These are phyloP conservation scores for Lysandra coridon DNA, from an alignment of 2,888 invertebrate species.

Conservation along the genomic window DNA sequence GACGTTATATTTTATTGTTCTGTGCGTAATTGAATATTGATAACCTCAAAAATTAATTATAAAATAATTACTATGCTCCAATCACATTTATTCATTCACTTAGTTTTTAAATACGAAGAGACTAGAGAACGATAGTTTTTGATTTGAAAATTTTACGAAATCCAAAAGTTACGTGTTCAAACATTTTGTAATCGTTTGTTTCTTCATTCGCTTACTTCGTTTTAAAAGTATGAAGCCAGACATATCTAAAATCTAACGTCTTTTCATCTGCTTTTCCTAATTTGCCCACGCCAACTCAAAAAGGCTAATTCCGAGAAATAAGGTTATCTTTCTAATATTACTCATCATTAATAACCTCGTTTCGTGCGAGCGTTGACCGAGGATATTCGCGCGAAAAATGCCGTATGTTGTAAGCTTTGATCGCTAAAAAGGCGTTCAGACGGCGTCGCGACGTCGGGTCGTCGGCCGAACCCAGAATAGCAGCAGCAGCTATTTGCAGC, in stretches of 20 bases:
- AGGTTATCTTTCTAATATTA: neutral
- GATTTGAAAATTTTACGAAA: neutral
- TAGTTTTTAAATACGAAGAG: neutral
- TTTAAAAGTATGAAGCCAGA: neutral
- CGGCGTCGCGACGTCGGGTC: slow-evolving; percentile 80
- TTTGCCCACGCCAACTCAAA: neutral
- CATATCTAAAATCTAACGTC: neutral
- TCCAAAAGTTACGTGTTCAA: neutral
- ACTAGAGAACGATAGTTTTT: neutral
- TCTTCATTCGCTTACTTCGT: too few species aligned
- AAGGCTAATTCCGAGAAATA: neutral
- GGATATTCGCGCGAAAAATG: slow-evolving; percentile 73
- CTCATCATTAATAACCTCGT: neutral
- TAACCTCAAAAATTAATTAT: slow-evolving; percentile 41
- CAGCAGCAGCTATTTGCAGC: slow-evolving; percentile 74
- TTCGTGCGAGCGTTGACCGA: slow-evolving; percentile 59
- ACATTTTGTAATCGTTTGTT: too few species aligned
- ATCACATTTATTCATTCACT: neutral
- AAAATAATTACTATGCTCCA: slow-evolving; percentile 41
- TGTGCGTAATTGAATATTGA: slow-evolving; percentile 38
- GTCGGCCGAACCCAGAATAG: slow-evolving; percentile 79
- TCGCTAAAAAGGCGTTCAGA: slow-evolving; percentile 78
- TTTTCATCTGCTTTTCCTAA: neutral
- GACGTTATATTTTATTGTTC: slow-evolving; percentile 34
- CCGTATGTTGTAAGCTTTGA: slow-evolving; percentile 67